Evolutionary conservation across 92 coral and sea anemone species (phyloP), one percentile per base, ranked within the genome.

Genomic region (Heliopora coerulea): DNA sequence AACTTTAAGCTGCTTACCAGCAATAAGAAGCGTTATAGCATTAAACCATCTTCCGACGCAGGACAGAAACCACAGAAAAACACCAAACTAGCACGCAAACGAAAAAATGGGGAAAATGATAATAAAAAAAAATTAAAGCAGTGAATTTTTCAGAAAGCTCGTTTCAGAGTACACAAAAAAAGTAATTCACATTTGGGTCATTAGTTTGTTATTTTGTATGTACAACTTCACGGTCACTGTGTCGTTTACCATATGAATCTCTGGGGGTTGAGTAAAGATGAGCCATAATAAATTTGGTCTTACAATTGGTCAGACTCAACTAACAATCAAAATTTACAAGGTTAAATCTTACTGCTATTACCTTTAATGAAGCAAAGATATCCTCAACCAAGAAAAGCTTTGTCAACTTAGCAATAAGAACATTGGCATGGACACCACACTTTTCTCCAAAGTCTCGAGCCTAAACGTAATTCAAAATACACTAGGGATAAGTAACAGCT

Each of bases 21-120:
- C 31, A 74, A 87, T 85, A 41, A 89, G 24, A 73, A 92, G 80
- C 18, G 92, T 89, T 50, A 92, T 82, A 42, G 86, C 79, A 81
- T 85, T 87, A 82, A 92, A 92, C 92, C 92, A 92, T 54, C 89
- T 91, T 49, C 97, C 97, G 83, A 92, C 83, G 61, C 90, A 92
- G 0, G 97, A 92, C 86, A 92, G 32, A 49, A 92, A 89, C 97
- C 97, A 92, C 82, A 92, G 54, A 59, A 83, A 30, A 1, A 92
- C 86, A 10, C 97, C 97, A 85, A 92, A 92, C 97, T 92, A 67
- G 26, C 41, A 81, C 17, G 65, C 19, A 57, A 31, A 34, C 17
- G 6, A 19, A 37, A 33, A 81, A 19, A 46, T 54, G 49, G 4
- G n/a, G n/a, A 46, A 31, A 14, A 8, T 42, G 44, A 15, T 26